Evolutionary conservation across 2,113 vertebrate species (phyloP), one percentile per base, ranked within the genome.

Genomic region (Lophura nycthemera): DNA sequence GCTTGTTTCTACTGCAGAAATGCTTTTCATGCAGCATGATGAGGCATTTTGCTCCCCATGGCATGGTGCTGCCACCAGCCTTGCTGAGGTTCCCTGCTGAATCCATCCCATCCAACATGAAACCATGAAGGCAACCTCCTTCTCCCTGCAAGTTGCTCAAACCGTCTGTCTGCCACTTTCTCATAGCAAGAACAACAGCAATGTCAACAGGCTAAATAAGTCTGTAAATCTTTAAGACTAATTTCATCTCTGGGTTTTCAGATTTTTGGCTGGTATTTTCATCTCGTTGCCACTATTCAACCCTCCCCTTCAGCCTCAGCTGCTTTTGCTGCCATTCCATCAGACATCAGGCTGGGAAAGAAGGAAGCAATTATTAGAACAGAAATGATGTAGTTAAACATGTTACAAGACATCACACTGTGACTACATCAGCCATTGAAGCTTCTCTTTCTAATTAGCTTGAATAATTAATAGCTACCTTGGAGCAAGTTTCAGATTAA

Each of bases 401-500:
- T 57, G 32, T 71, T 82, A 71, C 2, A 10, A 67, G 52, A 64
- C 45, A 61, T 47, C 65, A 38, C 60, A 34, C n/a, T 73, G 22
- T 40, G 71, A 45, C 52, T 75, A 38, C 67, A 86, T 69, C 57
- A 88, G 45, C 63, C 42, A 56, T 59, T 83, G 42, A 76, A 67
- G 38, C 38, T 75, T 93, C 85, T 59, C 61, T 83, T 88, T 79
- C 67, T 85, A 64, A 92, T 95, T 90, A 79, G 38, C 16, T 2
- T 69, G 79, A 72, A 54, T 83, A 88, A 85, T 79, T 92, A 88
- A 88, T 75, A 79, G 38, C 66, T 75, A 83, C 30, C 71, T 71
- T 48, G 52, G 10, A 88, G 83, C 57, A 95, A 88, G 32, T 36
- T 83, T 92, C 57, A 64, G 38, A 83, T 79, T 72, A 93, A 93